phyloP scores from a whole-genome alignment of 1,140 invertebrate genomes.

The Physella acuta region DNA sequence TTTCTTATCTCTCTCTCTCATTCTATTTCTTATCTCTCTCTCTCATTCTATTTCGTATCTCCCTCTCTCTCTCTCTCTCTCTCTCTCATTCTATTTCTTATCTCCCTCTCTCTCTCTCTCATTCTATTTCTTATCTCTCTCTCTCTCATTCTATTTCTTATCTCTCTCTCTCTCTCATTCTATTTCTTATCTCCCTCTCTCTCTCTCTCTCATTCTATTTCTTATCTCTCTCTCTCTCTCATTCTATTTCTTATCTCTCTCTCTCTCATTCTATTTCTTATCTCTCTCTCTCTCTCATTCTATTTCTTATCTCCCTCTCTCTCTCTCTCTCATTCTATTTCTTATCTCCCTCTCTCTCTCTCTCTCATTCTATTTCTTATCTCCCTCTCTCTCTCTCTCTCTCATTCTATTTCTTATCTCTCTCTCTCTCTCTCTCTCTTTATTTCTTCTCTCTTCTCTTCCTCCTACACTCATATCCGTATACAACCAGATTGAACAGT shows the following conservation, averaged over 20 bases:
- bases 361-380: not conserved
- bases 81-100: not conserved
- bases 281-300: not conserved
- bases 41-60: too few species aligned
- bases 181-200: not conserved
- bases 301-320: not conserved
- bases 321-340: not conserved
- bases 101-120: not conserved
- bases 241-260: not conserved
- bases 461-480: not conserved
- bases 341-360: conserved; percentile 1
- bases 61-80: too few species aligned
- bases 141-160: not conserved
- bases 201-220: not conserved
- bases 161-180: not conserved
- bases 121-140: not conserved
- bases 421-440: conserved; percentile 10
- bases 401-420: not conserved
- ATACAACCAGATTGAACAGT: too few species aligned
- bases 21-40: too few species aligned
- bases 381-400: conserved; percentile 6
- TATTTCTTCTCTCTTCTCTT: not conserved
- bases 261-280: not conserved
- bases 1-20: too few species aligned
- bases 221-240: not conserved